A percentile compares a stretch with the other conserved stretches of the same genome.
These are phyloP conservation scores for Caiman crocodilus DNA, from an alignment of 2,797 vertebrate genomes.

Conservation along the genomic window DNA sequence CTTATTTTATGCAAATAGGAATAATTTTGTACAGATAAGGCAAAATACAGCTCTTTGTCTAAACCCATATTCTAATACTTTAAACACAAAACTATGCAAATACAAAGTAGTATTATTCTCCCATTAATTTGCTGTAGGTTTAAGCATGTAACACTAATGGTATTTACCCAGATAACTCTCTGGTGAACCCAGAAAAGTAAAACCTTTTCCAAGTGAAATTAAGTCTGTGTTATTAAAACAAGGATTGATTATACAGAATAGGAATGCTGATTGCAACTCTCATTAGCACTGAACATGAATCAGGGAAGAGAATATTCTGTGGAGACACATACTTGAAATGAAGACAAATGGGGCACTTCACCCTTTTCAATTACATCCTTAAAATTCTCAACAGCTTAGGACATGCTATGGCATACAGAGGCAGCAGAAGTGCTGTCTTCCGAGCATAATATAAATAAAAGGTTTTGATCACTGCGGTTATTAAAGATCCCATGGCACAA, in stretches of 20 bases:
- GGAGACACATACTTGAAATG: background rate
- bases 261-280: background rate
- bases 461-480: background rate
- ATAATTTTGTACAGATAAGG: background rate
- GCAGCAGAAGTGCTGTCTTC: background rate
- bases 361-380: background rate
- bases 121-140: background rate
- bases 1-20: background rate
- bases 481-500: background rate
- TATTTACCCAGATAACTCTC: background rate
- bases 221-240: background rate
- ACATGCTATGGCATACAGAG: background rate
- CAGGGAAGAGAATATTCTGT: background rate
- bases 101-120: background rate
- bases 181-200: constrained; percentile 1
- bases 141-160: background rate
- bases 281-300: background rate
- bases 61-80: background rate
- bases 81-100: background rate
- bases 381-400: background rate
- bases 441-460: background rate
- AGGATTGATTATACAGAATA: background rate
- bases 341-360: background rate
- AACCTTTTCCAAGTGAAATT: background rate
- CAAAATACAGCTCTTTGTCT: background rate